Conservation (phyloP, 1,140 invertebrate species). For the Leptestheria dahalacensis region DNA sequence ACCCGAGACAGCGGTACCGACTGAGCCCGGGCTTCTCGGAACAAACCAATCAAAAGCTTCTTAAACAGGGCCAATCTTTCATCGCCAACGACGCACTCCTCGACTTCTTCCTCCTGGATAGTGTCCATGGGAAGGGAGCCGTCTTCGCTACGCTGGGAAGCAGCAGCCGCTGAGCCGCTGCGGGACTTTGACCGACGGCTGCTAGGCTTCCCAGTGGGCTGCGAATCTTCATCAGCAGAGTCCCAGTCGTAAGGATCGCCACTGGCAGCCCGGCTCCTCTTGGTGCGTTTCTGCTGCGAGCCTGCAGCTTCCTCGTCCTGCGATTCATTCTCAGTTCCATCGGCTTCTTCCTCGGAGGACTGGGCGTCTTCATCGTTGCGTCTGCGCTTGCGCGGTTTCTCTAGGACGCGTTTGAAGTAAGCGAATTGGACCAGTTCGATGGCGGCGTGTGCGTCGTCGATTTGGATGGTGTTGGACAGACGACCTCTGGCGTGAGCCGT, state of each 20-base stretch:
- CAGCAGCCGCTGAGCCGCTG: neutral
- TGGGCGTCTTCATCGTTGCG: conserved; percentile 9
- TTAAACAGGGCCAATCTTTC: conserved; percentile 37
- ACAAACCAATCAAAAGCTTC: conserved; percentile 42
- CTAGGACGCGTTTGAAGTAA: conserved; percentile 83
- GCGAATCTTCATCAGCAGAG: neutral
- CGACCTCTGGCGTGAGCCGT: conserved; percentile 96
- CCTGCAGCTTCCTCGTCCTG: conserved; percentile 3
- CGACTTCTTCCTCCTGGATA: conserved; percentile 16
- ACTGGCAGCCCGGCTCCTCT: conserved; percentile 19
- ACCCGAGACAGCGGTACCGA: conserved; percentile 43
- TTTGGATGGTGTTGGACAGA: conserved; percentile 64
- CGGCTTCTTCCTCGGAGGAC: conserved; percentile 6
- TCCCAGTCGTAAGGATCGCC: conserved; percentile 29
- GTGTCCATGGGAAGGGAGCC: neutral
- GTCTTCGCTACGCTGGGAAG: neutral
- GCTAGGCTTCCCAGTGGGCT: conserved; percentile 11
- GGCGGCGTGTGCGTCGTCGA: conserved; percentile 74
- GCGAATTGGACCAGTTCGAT: conserved; percentile 95
- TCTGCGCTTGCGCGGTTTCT: conserved; percentile 18
- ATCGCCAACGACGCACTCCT: conserved; percentile 11
- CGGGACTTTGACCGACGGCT: conserved; percentile 26
- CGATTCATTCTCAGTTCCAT: conserved; percentile 1
- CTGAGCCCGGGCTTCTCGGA: conserved; percentile 49
- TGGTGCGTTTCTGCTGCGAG: conserved; percentile 8